phyloP scores from a whole-genome alignment of 1,140 invertebrate genomes.

The Ceratina calcarata region DNA sequence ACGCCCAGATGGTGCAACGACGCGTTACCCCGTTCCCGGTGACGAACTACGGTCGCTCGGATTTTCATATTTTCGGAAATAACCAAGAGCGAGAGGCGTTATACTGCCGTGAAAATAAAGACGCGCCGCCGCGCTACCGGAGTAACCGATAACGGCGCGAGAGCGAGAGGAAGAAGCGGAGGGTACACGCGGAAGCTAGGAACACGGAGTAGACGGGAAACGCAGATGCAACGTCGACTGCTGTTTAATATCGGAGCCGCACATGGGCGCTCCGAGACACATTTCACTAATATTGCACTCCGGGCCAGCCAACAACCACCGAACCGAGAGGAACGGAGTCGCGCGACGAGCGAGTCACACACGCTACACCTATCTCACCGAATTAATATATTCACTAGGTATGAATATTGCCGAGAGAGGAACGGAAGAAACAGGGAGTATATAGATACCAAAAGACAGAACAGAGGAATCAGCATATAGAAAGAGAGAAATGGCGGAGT shows the following conservation, averaged over 20 bases:
- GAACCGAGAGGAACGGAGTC: slow-evolving; percentile 35
- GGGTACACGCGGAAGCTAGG: slow-evolving; percentile 33
- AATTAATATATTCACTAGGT: slow-evolving; percentile 80
- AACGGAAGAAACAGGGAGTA: slow-evolving; percentile 34
- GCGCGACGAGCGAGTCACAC: slow-evolving; percentile 55
- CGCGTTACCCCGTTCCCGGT: slow-evolving; percentile 22
- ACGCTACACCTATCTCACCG: slow-evolving; percentile 75
- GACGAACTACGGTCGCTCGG: slow-evolving; percentile 65
- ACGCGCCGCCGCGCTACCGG: background rate
- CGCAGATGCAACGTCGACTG: slow-evolving; percentile 76
- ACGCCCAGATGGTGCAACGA: slow-evolving; percentile 67
- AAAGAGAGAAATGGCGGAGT: slow-evolving; percentile 51
- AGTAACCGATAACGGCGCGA: slow-evolving; percentile 1
- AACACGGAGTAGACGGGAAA: slow-evolving; percentile 55
- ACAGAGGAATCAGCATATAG: slow-evolving; percentile 14
- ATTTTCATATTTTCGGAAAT: slow-evolving; percentile 74
- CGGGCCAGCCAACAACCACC: slow-evolving; percentile 37
- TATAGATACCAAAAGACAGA: slow-evolving; percentile 48
- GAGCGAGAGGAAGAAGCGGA: slow-evolving; percentile 11
- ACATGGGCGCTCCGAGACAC: slow-evolving; percentile 76
- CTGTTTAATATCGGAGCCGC: slow-evolving; percentile 78
- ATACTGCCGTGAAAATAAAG: background rate
- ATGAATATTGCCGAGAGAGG: slow-evolving; percentile 75
- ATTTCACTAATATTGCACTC: slow-evolving; percentile 76
- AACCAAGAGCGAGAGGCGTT: slow-evolving; percentile 48